These are phyloP conservation scores for Meiosimyza decipiens DNA, from an alignment of 2,888 invertebrate genomes.

Conservation along the genomic window DNA sequence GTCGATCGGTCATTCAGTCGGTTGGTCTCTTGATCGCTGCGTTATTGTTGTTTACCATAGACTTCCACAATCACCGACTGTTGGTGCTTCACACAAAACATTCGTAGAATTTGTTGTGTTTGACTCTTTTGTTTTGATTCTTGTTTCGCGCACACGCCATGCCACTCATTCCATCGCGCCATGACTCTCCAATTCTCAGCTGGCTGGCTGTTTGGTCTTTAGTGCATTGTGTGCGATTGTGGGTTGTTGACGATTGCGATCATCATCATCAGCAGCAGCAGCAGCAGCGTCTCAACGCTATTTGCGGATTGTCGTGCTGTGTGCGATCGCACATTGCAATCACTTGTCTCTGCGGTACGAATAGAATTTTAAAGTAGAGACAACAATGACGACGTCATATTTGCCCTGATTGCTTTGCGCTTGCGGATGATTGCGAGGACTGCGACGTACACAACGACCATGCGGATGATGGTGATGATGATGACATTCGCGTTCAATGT, in stretches of 20 bases:
- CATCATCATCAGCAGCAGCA: neutral
- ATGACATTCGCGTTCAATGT: conserved; percentile 25
- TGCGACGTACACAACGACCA: neutral
- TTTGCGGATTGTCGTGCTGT: neutral
- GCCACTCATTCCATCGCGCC: neutral
- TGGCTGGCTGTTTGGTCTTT: neutral
- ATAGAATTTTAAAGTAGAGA: conserved; percentile 18
- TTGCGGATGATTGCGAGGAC: neutral
- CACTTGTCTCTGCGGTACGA: neutral
- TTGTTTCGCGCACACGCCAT: conserved; percentile 47
- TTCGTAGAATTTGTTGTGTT: conserved; percentile 36
- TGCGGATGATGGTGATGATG: conserved; percentile 1
- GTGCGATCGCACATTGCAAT: conserved; percentile 2
- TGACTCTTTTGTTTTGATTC: conserved; percentile 55
- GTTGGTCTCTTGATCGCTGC: neutral
- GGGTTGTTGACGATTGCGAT: too few species aligned
- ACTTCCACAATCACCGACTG: neutral
- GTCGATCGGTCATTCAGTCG: neutral
- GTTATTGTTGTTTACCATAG: neutral
- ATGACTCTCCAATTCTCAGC: conserved; percentile 1
- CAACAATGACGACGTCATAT: conserved; percentile 12
- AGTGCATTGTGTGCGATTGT: neutral
- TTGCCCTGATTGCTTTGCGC: neutral
- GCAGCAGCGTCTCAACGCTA: conserved; percentile 14
- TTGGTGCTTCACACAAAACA: neutral